Evolutionary conservation across 2,888 invertebrate species (phyloP), one percentile per base, ranked within the genome.

Genomic region (Cataglyphis cursor): DNA sequence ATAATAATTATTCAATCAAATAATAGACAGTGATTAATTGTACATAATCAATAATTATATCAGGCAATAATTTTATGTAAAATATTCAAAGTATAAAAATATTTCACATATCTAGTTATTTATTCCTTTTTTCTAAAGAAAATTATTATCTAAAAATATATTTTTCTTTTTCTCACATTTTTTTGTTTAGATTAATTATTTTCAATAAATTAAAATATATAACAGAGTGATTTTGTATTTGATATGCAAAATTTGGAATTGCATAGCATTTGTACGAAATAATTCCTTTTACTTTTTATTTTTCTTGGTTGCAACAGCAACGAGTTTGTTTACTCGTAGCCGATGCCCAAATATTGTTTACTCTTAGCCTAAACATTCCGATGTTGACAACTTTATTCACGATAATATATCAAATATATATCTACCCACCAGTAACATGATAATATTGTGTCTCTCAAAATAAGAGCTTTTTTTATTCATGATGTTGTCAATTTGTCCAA

Each of bases 341-440:
- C 59, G 12, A 73, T 15, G 1, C 9, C 57, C 18, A 38, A 72
- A 72, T 38, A 57, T 38, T 54, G 12, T 75, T 65, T 12, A 51
- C 18, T 12, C 0, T 51, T 75, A 51, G n/a, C 24, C n/a, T 51
- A 48, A 38, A 76, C 66, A 41, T 76, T 54, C 9, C 2, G 18
- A 51, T n/a, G 38, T 48, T 21, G 61, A 44, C 4, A 15, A 51
- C 24, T 54, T 76, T 66, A 76, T n/a, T 66, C 8, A n/a, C 28
- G 4, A 64, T 18, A 24, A 76, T 41, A 41, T 28, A 28, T 24
- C 28, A 12, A 24, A 12, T 0, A 38, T 66, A 10, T n/a, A 54
- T n/a, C 4, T 57, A 31, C 5, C 28, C 57, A 15, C 28, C 57
- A 15, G 18, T 15, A 41, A 41, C 12, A n/a, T n/a, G n/a, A 5